These are phyloP conservation scores for Neomicropteryx cornuta DNA, from an alignment of 1,140 invertebrate species.

Conservation along the genomic window DNA sequence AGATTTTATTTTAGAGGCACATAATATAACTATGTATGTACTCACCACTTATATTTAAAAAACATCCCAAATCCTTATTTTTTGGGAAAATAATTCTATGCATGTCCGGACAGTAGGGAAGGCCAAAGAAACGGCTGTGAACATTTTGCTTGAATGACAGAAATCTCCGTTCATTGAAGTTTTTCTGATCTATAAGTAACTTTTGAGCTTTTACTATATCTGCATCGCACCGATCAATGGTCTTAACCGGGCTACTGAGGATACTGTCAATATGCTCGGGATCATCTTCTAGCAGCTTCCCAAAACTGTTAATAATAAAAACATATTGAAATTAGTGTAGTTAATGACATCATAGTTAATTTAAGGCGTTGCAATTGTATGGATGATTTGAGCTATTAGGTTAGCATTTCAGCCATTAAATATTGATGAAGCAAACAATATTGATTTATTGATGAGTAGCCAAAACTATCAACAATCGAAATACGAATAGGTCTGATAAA, in stretches of 20 bases:
- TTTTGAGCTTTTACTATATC: constrained; percentile 49
- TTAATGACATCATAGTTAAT: too few species aligned
- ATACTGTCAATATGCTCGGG: constrained; percentile 34
- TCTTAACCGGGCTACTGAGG: constrained; percentile 28
- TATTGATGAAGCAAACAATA: too few species aligned
- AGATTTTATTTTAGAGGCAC: constrained; percentile 1
- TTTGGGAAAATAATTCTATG: constrained; percentile 48
- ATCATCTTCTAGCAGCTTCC: constrained; percentile 35
- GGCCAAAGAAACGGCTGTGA: constrained; percentile 46
- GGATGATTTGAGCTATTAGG: too few species aligned
- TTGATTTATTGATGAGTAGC: too few species aligned
- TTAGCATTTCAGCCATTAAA: too few species aligned
- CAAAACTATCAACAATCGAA: too few species aligned
- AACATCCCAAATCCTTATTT: constrained; percentile 53
- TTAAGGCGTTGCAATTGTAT: too few species aligned
- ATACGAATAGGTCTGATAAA: too few species aligned
- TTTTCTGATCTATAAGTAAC: constrained; percentile 34
- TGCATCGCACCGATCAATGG: constrained; percentile 45
- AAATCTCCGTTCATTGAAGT: constrained; percentile 22
- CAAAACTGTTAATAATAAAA: constrained; percentile 22
- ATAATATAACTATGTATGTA: constrained; percentile 8
- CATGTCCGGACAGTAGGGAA: constrained; percentile 47
- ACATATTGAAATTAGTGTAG: constrained; percentile 5
- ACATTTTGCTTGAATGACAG: constrained; percentile 51
- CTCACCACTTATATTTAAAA: constrained; percentile 49